Evolutionary conservation across 1,140 invertebrate genomes (phyloP), one percentile per base, ranked within the genome.

Genomic region (Pissodes strobi): DNA sequence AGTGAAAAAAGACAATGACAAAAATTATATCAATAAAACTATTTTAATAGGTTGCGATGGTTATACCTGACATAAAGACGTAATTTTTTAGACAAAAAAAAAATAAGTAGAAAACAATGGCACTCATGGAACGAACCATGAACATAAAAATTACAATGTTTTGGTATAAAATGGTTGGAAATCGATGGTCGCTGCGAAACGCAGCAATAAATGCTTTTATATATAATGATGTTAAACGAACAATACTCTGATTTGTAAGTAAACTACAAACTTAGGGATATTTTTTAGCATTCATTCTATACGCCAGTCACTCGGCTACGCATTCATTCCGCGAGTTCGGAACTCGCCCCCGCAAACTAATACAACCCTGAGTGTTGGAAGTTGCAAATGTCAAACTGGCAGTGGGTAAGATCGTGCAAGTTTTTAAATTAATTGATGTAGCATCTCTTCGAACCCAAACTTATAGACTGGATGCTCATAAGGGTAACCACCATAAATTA

Each of bases 281-380:
- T 67, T 43, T 12, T 38, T 55, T 15, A 9, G 37, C 64, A 67
- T 60, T 64, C 68, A 68, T 57, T 45, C 68, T 38, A 12, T 59
- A 45, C 22, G 58, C 51, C 69, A 70, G 19, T 59, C 70, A 60
- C 34, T 58, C 68, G 38, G 53, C 51, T 61, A 27, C 46, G 21
- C 66, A 66, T 60, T 61, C 63, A 64, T 49, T 55, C n/a, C 30
- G 49, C 62, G 57, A 58, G 55, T 53, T 41, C 38, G 51, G 27
- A 41, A 60, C 57, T 57, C 65, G 55, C 59, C 60, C 51, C 43
- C 57, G n/a, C 41, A 30, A 61, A 64, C 39, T 39, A 49, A 56
- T 67, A 67, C 69, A 66, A 72, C 71, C 69, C 71, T 72, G 71
- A 71, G 71, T 71, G 67, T 72, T 71, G 71, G 71, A 72, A 72